Conservation (phyloP, 2,888 invertebrate species). For the Argynnis bischoffii region DNA sequence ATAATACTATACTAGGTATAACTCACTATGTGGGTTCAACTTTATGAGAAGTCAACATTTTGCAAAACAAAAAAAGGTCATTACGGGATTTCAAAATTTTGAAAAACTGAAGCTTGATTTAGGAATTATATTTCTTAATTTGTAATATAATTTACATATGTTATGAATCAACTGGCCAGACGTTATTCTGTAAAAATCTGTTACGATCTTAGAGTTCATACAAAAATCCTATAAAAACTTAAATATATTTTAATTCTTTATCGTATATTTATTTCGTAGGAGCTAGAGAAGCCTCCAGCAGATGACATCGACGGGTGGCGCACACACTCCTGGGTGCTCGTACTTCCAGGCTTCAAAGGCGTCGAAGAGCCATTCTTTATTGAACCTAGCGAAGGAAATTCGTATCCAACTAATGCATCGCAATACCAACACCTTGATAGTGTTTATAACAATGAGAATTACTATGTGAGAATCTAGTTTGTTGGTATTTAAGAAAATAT, state of each 20-base stretch:
- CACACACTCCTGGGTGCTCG: slow-evolving; percentile 92
- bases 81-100: too few relatives aligned
- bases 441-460: slow-evolving; percentile 93
- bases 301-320: slow-evolving; percentile 87
- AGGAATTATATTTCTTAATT: too few relatives aligned
- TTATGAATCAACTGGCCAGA: too few relatives aligned
- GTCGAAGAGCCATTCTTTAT: slow-evolving; percentile 88
- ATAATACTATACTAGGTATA: too few relatives aligned
- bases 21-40: too few relatives aligned
- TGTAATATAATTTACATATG: too few relatives aligned
- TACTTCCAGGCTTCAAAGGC: slow-evolving; percentile 83
- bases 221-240: background rate
- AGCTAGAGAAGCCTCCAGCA: slow-evolving; percentile 83
- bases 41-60: too few relatives aligned
- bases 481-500: background rate
- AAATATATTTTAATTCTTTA: background rate
- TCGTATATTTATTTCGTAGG: slow-evolving; percentile 66
- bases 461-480: slow-evolving; percentile 82
- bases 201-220: too few relatives aligned
- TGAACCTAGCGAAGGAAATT: slow-evolving; percentile 91
- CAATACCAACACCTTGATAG: slow-evolving; percentile 91
- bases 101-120: too few relatives aligned
- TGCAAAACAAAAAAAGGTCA: too few relatives aligned
- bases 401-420: slow-evolving; percentile 78
- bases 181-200: too few relatives aligned